Evolutionary conservation across 2,888 invertebrate species (phyloP).

Genomic region (Xanthostigma xanthostigma): DNA sequence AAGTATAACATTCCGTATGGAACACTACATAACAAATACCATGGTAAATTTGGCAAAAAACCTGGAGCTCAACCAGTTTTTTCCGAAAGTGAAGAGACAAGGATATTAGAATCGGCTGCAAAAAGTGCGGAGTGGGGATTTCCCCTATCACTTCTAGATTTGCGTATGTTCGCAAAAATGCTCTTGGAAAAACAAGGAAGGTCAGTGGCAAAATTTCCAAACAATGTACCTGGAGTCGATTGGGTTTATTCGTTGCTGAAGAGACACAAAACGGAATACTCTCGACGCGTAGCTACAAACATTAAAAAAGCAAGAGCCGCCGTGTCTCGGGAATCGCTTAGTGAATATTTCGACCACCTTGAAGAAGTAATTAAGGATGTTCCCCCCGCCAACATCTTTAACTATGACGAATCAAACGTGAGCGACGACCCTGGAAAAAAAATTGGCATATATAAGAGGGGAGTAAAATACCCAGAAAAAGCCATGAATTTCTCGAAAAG

Average conservation of each 20-base stretch:
- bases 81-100: conserved; percentile 2
- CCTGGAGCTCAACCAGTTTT: conserved; percentile 5
- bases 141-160: conserved; percentile 10
- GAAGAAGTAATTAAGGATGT: no score
- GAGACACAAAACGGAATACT: conserved; percentile 11
- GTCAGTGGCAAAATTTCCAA: conserved; percentile 8
- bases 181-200: conserved; percentile 8
- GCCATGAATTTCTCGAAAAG: conserved; percentile 19
- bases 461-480: conserved; percentile 20
- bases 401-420: conserved; percentile 19
- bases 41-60: background rate
- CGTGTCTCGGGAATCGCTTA: conserved; percentile 7
- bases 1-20: conserved; percentile 7
- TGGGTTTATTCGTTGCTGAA: conserved; percentile 13
- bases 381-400: conserved; percentile 13
- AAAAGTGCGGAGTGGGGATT: conserved; percentile 13
- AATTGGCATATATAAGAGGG: conserved; percentile 15
- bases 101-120: background rate
- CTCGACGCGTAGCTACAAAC: conserved; percentile 9
- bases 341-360: conserved; percentile 1
- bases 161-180: conserved; percentile 12
- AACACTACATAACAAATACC: conserved; percentile 6
- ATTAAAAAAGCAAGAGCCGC: conserved; percentile 10
- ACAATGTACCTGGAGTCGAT: conserved; percentile 13
- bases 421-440: conserved; percentile 21